Base-by-base conservation (phyloP, 1,140 invertebrate species). In the Bombus affinis region DNA sequence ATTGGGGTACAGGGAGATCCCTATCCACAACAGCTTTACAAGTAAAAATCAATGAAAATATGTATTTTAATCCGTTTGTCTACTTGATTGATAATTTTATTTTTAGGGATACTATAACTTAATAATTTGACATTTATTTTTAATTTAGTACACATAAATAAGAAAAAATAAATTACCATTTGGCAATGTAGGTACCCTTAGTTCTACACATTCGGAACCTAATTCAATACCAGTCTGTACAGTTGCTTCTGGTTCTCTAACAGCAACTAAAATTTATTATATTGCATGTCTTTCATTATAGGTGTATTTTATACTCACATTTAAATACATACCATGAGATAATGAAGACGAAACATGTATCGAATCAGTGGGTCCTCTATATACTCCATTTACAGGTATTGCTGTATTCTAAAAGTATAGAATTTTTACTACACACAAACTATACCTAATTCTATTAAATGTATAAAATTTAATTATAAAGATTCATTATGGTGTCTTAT, bases 381-480 rank as follows among this genome's bases (percentile, higher is more conserved):
- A 98, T 92, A 98, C 96, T 78, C 97, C 97, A 94, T 98, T 98
- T 28, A 98, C 97, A 81, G 98, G 98, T 96, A 98, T 98, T 62
- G 98, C 98, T 89, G 98, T 98, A 94, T 98, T 98, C 97, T 98
- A 94, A 57, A 96, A 96, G 32, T 62, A 85, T 74, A 85, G 65
- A 57, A 35, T n/a, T 35, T 59, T 35, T 18, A 85, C 18, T 37
- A 59, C 44, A 5, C 3, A 72, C 1, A 37, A 13, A 47, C 13
- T 82, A 35, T 1, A 73, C 10, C 1, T 25, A n/a, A 62, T 73
- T 72, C 9, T 44, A 35, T 35, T 57, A 62, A 75, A 22, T 25
- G n/a, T 18, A 28, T 35, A 22, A 39, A 81, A 74, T 76, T 32
- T 32, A 15, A 42, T 25, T 66, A 59, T 18, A 39, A 76, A 25